These are phyloP conservation scores for Craseonycteris thonglongyai DNA, from an alignment of 2,113 vertebrate genomes.

Conservation along the genomic window DNA sequence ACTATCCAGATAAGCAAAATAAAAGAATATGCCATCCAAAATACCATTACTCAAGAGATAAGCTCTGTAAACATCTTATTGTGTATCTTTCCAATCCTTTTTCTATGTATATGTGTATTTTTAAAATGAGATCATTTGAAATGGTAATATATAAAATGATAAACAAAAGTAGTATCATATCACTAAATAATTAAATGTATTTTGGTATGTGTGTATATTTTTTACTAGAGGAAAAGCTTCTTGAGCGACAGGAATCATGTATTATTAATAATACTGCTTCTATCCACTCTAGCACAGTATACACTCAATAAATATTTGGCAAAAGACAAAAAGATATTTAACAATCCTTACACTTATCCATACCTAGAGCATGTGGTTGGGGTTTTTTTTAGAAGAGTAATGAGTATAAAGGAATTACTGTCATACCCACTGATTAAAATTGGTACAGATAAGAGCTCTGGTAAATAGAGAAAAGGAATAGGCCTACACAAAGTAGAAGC, in stretches of 20 bases:
- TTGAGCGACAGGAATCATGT: not conserved
- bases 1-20: not conserved
- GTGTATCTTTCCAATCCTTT: not conserved
- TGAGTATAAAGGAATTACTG: not conserved
- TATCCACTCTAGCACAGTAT: not conserved
- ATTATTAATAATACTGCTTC: not conserved
- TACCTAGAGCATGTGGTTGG: not conserved
- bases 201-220: not conserved
- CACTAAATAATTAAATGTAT: not conserved
- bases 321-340: not conserved
- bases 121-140: slow-evolving; percentile 3
- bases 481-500: not conserved
- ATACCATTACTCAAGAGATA: not conserved
- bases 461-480: not conserved
- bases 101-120: not conserved
- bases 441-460: not conserved
- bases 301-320: not conserved
- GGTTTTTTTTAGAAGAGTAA: not conserved
- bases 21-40: not conserved
- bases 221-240: not conserved
- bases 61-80: not conserved
- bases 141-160: not conserved
- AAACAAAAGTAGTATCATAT: not conserved
- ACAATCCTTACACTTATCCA: not conserved
- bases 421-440: not conserved